Evolutionary conservation across 2,113 vertebrate species (phyloP).

Genomic region (Arizona elegans): DNA sequence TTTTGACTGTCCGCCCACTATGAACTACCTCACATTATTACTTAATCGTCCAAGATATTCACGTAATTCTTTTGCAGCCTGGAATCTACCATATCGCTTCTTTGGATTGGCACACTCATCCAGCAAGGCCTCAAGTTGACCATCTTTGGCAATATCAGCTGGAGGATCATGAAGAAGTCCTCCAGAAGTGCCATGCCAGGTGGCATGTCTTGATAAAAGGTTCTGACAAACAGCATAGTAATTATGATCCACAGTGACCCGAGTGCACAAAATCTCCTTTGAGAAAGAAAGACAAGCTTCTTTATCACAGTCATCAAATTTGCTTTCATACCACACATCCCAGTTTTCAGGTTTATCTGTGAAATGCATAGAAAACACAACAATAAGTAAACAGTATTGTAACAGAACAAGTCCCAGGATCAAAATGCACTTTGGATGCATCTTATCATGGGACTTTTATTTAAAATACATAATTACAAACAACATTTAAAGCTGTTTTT

Average conservation of each 20-base stretch:
- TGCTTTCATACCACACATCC: constrained; percentile 98
- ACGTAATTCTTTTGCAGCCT: constrained; percentile 89
- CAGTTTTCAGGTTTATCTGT: constrained; percentile 96
- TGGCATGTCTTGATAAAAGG: constrained; percentile 90
- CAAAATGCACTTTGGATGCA: not conserved
- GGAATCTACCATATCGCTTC: constrained; percentile 89
- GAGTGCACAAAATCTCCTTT: constrained; percentile 92
- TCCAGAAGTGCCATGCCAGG: constrained; percentile 93
- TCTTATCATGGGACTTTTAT: not conserved
- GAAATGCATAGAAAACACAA: constrained; percentile 34
- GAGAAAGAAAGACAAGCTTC: constrained; percentile 98
- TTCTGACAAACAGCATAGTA: constrained; percentile 99
- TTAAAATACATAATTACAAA: not conserved
- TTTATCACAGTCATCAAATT: constrained; percentile 95
- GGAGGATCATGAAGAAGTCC: constrained; percentile 95
- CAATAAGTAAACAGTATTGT: not conserved
- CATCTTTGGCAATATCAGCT: constrained; percentile 86
- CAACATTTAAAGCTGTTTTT: not conserved
- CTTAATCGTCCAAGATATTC: constrained; percentile 90
- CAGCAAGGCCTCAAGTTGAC: constrained; percentile 87
- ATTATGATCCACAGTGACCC: constrained; percentile 97
- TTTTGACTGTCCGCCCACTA: not conserved
- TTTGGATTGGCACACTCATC: constrained; percentile 96
- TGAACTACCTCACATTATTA: constrained; percentile 86
- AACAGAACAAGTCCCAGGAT: not conserved